phyloP scores from a whole-genome alignment of 2,888 invertebrate genomes.

The Frankliniella intonsa region DNA sequence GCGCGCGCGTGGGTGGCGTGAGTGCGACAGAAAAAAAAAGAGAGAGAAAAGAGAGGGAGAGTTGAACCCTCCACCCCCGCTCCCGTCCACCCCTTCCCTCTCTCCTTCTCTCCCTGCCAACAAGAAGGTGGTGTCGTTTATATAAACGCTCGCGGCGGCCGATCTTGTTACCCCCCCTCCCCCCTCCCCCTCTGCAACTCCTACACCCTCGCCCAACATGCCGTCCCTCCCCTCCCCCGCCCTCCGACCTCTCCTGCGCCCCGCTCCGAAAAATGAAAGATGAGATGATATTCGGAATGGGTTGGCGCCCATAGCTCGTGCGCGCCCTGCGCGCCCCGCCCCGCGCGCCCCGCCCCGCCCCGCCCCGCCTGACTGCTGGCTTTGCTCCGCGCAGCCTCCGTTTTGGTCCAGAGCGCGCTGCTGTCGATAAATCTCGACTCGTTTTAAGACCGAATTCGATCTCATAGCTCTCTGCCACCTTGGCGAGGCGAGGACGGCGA shows the following conservation, averaged over 20 bases:
- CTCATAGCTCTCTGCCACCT: not conserved
- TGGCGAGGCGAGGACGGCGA: not conserved
- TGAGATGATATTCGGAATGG: slow-evolving; percentile 25
- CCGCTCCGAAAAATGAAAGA: slow-evolving; percentile 22
- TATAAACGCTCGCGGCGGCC: slow-evolving; percentile 14
- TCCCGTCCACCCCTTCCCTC: not conserved
- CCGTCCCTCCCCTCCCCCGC: not conserved
- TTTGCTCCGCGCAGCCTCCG: not conserved
- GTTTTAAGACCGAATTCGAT: slow-evolving; percentile 20
- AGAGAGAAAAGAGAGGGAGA: too few species aligned
- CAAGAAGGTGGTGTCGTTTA: slow-evolving; percentile 17
- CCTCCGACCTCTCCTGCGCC: not conserved
- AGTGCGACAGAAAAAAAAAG: not conserved
- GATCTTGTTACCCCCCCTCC: not conserved
- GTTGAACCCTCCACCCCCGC: too few species aligned
- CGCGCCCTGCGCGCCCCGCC: not conserved
- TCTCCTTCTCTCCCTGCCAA: not conserved
- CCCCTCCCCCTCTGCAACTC: not conserved
- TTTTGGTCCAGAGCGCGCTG: not conserved
- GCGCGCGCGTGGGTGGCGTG: slow-evolving; percentile 31
- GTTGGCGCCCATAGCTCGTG: not conserved
- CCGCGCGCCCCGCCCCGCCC: not conserved
- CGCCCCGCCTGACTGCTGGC: not conserved
- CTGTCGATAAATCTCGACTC: slow-evolving; percentile 1
- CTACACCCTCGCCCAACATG: too few species aligned